A percentile compares a stretch with the other conserved stretches of the same genome.
phyloP scores from a whole-genome alignment of 2,888 invertebrate genomes.

The Siphonodentalium dalli region DNA sequence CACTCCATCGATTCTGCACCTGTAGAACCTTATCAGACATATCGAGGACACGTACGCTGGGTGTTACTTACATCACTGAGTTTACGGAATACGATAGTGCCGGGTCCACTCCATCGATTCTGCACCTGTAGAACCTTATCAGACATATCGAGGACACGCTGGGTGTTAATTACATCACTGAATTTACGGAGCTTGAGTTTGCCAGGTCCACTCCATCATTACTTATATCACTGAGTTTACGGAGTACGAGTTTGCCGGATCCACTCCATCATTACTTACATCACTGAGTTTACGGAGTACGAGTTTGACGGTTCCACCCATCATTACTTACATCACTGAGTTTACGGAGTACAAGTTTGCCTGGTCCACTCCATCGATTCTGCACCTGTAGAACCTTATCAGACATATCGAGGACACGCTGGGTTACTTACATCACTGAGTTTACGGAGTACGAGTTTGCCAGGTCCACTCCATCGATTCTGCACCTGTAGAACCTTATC shows the following conservation, averaged over 20 bases:
- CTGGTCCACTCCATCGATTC: slow-evolving; percentile 82
- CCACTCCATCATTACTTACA: too few species aligned
- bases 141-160: slow-evolving; percentile 65
- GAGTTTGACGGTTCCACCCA: too few species aligned
- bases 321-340: slow-evolving; percentile 83
- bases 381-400: slow-evolving; percentile 87
- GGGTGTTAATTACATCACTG: too few species aligned
- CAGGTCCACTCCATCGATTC: slow-evolving; percentile 82
- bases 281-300: too few species aligned
- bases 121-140: slow-evolving; percentile 87
- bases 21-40: slow-evolving; percentile 81
- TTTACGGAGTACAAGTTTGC: slow-evolving; percentile 82
- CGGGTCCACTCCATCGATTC: slow-evolving; percentile 82
- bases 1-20: slow-evolving; percentile 83
- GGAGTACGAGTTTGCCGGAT: too few species aligned
- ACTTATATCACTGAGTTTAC: too few species aligned
- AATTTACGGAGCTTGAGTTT: too few species aligned
- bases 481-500: slow-evolving; percentile 87
- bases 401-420: slow-evolving; percentile 65
- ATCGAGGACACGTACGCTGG: too few species aligned
- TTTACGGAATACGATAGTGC: slow-evolving; percentile 82
- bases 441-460: slow-evolving; percentile 82
- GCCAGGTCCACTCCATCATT: too few species aligned
- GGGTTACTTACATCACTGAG: slow-evolving; percentile 82
- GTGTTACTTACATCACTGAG: slow-evolving; percentile 83